Evolutionary conservation across 2,113 vertebrate genomes (phyloP).

Genomic region (Equus przewalskii): DNA sequence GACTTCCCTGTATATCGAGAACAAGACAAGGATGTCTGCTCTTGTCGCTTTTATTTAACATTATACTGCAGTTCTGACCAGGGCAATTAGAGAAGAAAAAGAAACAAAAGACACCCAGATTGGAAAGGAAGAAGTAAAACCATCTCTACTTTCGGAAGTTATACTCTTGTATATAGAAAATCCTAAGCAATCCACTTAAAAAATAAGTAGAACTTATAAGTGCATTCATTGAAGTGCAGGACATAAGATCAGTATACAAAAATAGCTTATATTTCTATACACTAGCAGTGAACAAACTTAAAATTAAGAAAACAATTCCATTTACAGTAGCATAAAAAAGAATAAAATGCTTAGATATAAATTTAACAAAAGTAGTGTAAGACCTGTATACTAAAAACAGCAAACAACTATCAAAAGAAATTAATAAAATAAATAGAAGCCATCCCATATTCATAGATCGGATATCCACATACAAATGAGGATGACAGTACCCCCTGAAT

Average conservation of each 20-base stretch:
- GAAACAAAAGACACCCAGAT: not conserved
- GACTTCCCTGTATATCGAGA: too few species aligned
- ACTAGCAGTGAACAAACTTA: not conserved
- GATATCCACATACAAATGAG: not conserved
- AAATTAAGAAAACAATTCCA: not conserved
- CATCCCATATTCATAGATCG: not conserved
- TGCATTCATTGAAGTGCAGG: not conserved
- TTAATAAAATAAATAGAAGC: not conserved
- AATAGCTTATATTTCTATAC: not conserved
- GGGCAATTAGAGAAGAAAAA: not conserved
- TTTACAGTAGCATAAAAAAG: not conserved
- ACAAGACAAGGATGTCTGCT: too few species aligned
- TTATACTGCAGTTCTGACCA: not conserved
- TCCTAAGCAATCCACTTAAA: not conserved
- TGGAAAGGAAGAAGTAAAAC: not conserved
- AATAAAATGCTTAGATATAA: not conserved
- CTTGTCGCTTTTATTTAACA: not conserved
- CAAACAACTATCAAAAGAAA: not conserved
- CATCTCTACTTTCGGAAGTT: not conserved
- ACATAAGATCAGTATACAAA: not conserved
- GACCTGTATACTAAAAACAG: not conserved
- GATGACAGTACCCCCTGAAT: not conserved
- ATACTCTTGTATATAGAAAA: not conserved
- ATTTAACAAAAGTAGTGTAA: not conserved
- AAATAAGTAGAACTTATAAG: not conserved